phyloP scores from a whole-genome alignment of 2,797 vertebrate species.

The Sebastes diploproa region DNA sequence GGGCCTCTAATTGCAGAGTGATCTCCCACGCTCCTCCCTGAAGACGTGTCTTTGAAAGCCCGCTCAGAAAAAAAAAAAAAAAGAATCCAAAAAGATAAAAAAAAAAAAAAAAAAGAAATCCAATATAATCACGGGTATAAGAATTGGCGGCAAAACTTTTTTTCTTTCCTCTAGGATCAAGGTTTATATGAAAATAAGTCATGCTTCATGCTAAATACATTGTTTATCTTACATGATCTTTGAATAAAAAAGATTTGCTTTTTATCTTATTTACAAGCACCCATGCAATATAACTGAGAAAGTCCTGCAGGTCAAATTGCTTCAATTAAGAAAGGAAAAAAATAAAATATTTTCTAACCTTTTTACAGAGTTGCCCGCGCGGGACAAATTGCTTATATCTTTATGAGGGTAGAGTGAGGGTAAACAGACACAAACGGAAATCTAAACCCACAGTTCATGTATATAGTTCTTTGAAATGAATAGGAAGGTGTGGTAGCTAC shows the following conservation, averaged over 20 bases:
- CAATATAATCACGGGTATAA: conserved; percentile 92
- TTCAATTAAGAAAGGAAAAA: conserved; percentile 87
- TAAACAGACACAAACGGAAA: conserved; percentile 74
- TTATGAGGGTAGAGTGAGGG: conserved; percentile 85
- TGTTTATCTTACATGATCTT: conserved; percentile 99
- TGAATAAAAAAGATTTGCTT: conserved; percentile 91
- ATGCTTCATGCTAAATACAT: conserved; percentile 99
- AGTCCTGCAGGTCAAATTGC: conserved; percentile 94
- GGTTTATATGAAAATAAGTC: conserved; percentile 99
- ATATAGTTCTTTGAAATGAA: conserved; percentile 70
- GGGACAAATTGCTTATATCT: conserved; percentile 88
- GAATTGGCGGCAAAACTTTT: conserved; percentile 95
- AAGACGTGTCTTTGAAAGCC: conserved; percentile 95
- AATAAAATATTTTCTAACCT: conserved; percentile 87
- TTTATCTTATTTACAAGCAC: conserved; percentile 91
- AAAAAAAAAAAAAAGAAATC: conserved; percentile 60
- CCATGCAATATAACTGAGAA: conserved; percentile 94
- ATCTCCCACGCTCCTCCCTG: conserved; percentile 91
- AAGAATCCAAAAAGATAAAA: conserved; percentile 44
- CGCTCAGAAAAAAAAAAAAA: conserved; percentile 87
- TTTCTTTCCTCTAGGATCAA: conserved; percentile 92
- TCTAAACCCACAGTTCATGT: conserved; percentile 73
- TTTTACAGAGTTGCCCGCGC: conserved; percentile 88
- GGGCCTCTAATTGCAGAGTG: conserved; percentile 60
- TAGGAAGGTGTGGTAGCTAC: conserved; percentile 70